Conservation (phyloP, 2,113 vertebrate species). For the Corapipo altera region DNA sequence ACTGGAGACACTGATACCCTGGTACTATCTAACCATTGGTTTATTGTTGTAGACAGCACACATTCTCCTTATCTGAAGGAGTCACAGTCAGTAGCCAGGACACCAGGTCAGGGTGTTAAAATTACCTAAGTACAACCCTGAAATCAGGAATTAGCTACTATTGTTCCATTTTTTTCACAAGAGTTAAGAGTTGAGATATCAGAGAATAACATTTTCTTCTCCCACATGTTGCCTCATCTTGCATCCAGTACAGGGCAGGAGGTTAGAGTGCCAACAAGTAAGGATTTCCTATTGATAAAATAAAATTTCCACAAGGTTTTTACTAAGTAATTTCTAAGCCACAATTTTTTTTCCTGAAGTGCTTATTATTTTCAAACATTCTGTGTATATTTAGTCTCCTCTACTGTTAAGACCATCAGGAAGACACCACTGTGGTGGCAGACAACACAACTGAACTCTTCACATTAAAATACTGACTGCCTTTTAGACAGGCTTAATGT, state of each 20-base stretch:
- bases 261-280: neutral
- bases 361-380: neutral
- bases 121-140: neutral
- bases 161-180: neutral
- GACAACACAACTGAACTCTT: neutral
- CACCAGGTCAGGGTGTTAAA: neutral
- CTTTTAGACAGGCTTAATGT: neutral
- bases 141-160: neutral
- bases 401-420: neutral
- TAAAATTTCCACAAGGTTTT: neutral
- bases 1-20: neutral
- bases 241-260: neutral
- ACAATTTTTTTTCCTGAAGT: neutral
- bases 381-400: neutral
- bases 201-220: neutral
- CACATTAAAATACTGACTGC: neutral
- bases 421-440: neutral
- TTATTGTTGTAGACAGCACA: neutral
- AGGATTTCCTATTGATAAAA: neutral
- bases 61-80: neutral
- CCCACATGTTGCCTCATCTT: neutral
- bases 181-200: neutral
- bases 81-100: neutral
- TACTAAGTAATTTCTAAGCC: neutral
- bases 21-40: neutral